These are phyloP conservation scores for Eubasilissa splendida DNA, from an alignment of 2,888 invertebrate species.

Conservation along the genomic window DNA sequence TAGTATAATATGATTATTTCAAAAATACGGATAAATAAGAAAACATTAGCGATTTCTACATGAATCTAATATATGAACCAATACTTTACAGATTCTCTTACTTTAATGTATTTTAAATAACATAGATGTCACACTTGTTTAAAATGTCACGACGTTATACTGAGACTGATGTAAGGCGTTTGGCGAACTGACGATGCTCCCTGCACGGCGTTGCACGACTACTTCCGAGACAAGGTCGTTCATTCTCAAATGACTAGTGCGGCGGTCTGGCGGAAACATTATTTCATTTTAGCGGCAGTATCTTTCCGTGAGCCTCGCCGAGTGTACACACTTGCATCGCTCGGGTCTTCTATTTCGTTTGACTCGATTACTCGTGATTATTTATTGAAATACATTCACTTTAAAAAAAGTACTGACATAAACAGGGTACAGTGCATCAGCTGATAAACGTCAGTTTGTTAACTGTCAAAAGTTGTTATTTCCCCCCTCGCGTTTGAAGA, in stretches of 20 bases:
- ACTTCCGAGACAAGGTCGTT: conserved; percentile 22
- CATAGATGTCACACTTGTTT: too few species aligned
- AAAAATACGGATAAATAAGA: too few species aligned
- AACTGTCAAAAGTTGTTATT: conserved; percentile 40
- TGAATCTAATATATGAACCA: too few species aligned
- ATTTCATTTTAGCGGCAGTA: conserved; percentile 31
- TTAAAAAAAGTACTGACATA: background rate
- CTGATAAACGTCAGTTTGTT: conserved; percentile 35
- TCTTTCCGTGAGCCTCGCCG: conserved; percentile 6
- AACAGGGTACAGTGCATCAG: conserved; percentile 25
- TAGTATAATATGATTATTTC: too few species aligned
- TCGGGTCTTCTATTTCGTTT: background rate
- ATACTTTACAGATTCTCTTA: too few species aligned
- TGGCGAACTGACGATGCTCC: conserved; percentile 25
- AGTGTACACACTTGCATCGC: background rate
- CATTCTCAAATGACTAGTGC: conserved; percentile 10
- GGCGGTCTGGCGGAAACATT: conserved; percentile 16
- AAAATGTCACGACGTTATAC: too few species aligned
- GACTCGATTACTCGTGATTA: background rate
- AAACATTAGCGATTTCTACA: too few species aligned
- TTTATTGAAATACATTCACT: conserved; percentile 6
- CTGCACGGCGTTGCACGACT: conserved; percentile 1
- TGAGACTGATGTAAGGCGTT: background rate
- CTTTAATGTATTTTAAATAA: too few species aligned
- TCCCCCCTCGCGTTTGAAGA: conserved; percentile 59